phyloP scores from a whole-genome alignment of 2,113 vertebrate genomes.

The Azemiops feae region DNA sequence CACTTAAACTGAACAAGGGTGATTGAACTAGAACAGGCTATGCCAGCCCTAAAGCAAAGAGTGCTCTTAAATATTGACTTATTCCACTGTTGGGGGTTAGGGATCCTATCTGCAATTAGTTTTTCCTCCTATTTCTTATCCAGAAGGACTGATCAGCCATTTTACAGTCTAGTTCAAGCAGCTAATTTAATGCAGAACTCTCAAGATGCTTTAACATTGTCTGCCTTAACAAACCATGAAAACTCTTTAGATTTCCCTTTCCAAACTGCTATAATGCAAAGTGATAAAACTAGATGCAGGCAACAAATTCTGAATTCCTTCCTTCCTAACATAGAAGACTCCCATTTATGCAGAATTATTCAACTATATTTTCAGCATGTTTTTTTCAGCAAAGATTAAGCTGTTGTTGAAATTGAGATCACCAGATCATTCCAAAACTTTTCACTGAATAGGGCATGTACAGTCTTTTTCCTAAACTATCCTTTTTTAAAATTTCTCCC shows the following conservation, averaged over 20 bases:
- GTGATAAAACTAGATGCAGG: constrained; percentile 8
- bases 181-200: constrained; percentile 78
- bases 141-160: constrained; percentile 81
- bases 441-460: neutral
- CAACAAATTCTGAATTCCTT: neutral
- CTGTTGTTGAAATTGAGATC: neutral
- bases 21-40: neutral
- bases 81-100: constrained; percentile 54
- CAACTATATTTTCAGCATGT: neutral
- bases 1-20: constrained; percentile 15
- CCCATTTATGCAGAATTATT: neutral
- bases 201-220: constrained; percentile 64
- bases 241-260: constrained; percentile 52
- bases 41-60: constrained; percentile 48
- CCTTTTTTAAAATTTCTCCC: neutral
- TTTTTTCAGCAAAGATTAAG: neutral
- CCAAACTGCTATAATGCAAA: constrained; percentile 40
- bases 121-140: constrained; percentile 62
- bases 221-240: constrained; percentile 71
- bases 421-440: neutral
- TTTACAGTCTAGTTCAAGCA: constrained; percentile 77
- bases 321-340: neutral
- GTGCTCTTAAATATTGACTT: constrained; percentile 55
- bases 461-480: neutral
- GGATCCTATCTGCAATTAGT: constrained; percentile 64